Base-by-base conservation (phyloP, 2,797 vertebrate species). In the Sebastiscus albofasciatus region DNA sequence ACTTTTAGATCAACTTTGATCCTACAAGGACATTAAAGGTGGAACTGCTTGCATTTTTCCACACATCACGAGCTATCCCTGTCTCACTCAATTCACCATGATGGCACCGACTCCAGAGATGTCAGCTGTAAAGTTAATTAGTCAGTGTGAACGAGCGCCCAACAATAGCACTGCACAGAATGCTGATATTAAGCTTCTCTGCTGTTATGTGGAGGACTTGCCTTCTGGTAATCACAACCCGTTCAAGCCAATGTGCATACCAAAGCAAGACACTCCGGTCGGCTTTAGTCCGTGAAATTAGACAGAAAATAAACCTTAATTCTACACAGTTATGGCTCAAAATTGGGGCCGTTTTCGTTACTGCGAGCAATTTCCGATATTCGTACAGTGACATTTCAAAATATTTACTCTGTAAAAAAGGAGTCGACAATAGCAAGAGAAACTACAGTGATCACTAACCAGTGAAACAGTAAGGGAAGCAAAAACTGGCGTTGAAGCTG, bases 41-140 rank as follows among this genome's bases (percentile, higher is more conserved):
- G 46, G 65, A 77, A 66, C 20, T 36, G 59, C 46, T 73, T 31
- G 33, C 58, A 62, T 31, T 69, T 66, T 55, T 60, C 61, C 8
- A 59, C 31, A 69, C 55, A 78, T 27, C 33, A 33, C n/a, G 12
- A 16, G 29, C 66, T 67, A 27, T 71, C 54, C 82, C 42, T 70
- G 68, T 67, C n/a, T 72, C 60, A 68, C 55, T 77, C 52, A 60
- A 14, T 78, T 77, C 33, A 84, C 60, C 64, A 26, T 20, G 64
- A 26, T 20, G 60, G 27, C 61, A 61, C 73, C 61, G 54, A 39
- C 52, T 65, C 46, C 18, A 59, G 66, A 67, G 46, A 82, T 64
- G 36, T 66, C 31, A 74, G 62, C 72, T 72, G 83, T 67, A 84
- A 72, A 76, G 75, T 75, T 75, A 80, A 85, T 84, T 80, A 80